Conservation (phyloP, 2,888 invertebrate species). For the Proisotoma minuta region DNA sequence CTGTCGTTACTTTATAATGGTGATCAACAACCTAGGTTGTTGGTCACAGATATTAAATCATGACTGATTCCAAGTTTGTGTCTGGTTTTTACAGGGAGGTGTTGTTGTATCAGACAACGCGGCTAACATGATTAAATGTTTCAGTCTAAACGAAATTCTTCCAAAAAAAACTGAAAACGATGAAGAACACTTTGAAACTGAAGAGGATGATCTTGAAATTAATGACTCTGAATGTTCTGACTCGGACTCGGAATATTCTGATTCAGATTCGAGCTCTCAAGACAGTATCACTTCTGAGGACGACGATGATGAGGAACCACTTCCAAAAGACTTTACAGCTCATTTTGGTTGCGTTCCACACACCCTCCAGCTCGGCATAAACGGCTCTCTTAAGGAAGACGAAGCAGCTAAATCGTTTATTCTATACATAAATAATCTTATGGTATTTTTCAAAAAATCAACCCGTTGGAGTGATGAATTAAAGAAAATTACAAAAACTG, state of each 20-base stretch:
- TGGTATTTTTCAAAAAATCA: constrained; percentile 8
- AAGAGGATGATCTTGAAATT: not conserved
- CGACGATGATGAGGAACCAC: not conserved
- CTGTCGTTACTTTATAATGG: too few species aligned
- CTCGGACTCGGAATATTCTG: not conserved
- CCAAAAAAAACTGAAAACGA: not conserved
- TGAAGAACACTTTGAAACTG: not conserved
- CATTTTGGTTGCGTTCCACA: not conserved
- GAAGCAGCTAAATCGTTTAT: not conserved
- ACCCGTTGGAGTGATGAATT: constrained; percentile 4
- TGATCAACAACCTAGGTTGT: constrained; percentile 15
- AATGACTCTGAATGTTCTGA: not conserved
- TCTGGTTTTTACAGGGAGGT: not conserved
- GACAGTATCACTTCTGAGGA: too few species aligned
- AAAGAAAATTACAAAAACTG: not conserved
- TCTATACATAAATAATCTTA: not conserved
- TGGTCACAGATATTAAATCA: not conserved
- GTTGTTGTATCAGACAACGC: constrained; percentile 5
- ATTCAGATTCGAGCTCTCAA: too few species aligned
- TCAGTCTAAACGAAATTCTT: constrained; percentile 2
- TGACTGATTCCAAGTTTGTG: not conserved
- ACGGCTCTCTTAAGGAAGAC: not conserved
- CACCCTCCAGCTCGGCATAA: not conserved
- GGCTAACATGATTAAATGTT: constrained; percentile 11
- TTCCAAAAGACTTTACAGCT: not conserved